These are phyloP conservation scores for Microchrysa polita DNA, from an alignment of 2,888 invertebrate species.

Conservation along the genomic window DNA sequence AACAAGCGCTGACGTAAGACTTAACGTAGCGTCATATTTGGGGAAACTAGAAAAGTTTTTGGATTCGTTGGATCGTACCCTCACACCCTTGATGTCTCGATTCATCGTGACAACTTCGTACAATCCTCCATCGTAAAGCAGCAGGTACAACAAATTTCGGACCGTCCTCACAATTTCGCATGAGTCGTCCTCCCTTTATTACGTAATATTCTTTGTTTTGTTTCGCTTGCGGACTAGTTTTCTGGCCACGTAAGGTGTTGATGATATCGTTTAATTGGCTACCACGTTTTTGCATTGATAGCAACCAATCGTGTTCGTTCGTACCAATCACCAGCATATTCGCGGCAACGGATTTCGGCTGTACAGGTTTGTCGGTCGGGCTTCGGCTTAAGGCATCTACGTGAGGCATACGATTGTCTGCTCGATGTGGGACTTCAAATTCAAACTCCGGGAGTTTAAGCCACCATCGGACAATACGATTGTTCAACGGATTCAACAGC, in stretches of 20 bases:
- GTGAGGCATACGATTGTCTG: too few species aligned
- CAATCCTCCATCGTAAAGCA: constrained; percentile 46
- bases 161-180: neutral
- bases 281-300: neutral
- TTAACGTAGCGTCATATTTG: too few species aligned
- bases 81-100: constrained; percentile 8
- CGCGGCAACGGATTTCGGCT: neutral
- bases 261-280: constrained; percentile 7
- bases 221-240: neutral
- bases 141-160: constrained; percentile 49
- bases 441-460: too few species aligned
- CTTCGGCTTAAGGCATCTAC: too few species aligned
- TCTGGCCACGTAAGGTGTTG: neutral
- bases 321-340: too few species aligned
- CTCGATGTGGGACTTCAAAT: too few species aligned
- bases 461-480: too few species aligned
- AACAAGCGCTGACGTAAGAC: too few species aligned
- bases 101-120: constrained; percentile 47
- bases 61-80: constrained; percentile 44
- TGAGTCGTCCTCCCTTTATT: too few species aligned
- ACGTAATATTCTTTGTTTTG: too few species aligned
- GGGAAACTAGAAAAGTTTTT: constrained; percentile 35
- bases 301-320: too few species aligned
- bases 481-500: too few species aligned
- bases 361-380: neutral